Evolutionary conservation across 1,140 invertebrate species (phyloP).

Genomic region (Triops cancriformis): DNA sequence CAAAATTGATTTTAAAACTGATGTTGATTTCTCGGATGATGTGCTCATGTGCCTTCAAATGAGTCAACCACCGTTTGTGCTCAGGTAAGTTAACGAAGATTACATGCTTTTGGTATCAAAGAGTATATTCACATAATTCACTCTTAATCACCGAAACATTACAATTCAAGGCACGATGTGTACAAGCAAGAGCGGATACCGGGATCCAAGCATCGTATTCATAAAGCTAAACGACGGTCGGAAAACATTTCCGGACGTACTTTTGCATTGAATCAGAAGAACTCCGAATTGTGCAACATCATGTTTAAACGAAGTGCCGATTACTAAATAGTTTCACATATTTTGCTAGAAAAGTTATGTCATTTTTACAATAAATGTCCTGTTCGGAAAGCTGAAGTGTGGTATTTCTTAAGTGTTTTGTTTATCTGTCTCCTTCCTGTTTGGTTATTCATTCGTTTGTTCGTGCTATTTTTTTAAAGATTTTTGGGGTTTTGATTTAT

Average conservation of each 20-base stretch:
- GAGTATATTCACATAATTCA: neutral
- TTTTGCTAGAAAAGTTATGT: neutral
- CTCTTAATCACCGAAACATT: constrained; percentile 26
- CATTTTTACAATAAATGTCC: neutral
- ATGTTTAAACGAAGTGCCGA: constrained; percentile 33
- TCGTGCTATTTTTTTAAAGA: too few species aligned
- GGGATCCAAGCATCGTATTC: constrained; percentile 53
- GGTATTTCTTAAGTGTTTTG: neutral
- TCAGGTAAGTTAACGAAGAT: constrained; percentile 46
- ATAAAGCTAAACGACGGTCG: constrained; percentile 48
- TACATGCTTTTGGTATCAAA: neutral
- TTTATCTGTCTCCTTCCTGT: too few species aligned
- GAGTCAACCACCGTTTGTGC: constrained; percentile 55
- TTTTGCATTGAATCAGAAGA: constrained; percentile 66
- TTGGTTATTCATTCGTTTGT: too few species aligned
- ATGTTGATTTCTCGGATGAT: constrained; percentile 68
- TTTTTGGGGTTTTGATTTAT: too few species aligned
- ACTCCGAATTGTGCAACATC: constrained; percentile 62
- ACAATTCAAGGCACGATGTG: constrained; percentile 49
- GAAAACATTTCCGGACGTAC: constrained; percentile 53
- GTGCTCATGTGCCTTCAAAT: constrained; percentile 73
- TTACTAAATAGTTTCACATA: neutral
- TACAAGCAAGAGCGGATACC: constrained; percentile 60
- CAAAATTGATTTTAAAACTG: constrained; percentile 60
- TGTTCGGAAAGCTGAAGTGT: neutral